A percentile compares a stretch with the other conserved stretches of the same genome.
These are phyloP conservation scores for Dendrocincla fuliginosa DNA, from an alignment of 2,797 vertebrate genomes.

Conservation along the genomic window DNA sequence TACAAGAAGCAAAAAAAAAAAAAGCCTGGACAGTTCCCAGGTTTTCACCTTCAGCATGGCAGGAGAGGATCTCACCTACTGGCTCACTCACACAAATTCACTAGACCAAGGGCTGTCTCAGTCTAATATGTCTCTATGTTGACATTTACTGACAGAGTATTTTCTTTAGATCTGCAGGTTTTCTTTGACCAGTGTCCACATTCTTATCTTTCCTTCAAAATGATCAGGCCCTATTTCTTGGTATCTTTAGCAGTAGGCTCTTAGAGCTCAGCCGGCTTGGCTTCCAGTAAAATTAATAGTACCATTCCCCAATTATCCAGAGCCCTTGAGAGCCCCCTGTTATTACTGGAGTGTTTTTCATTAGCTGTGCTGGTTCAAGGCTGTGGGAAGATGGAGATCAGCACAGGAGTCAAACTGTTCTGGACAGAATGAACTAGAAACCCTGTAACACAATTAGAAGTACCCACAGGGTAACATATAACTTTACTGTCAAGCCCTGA, in stretches of 20 bases:
- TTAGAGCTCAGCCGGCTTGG: neutral
- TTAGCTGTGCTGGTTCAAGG: constrained; percentile 53
- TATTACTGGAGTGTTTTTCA: constrained; percentile 67
- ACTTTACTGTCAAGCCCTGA: constrained; percentile 77
- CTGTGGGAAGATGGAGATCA: constrained; percentile 31
- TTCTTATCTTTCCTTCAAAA: constrained; percentile 30
- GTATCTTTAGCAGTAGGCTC: constrained; percentile 42
- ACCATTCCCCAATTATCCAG: constrained; percentile 49
- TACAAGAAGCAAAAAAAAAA: neutral
- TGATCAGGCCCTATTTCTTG: neutral
- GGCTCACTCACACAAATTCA: neutral
- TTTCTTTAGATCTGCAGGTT: neutral
- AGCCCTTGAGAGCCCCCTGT: constrained; percentile 41
- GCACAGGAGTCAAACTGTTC: constrained; percentile 48
- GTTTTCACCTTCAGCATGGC: neutral
- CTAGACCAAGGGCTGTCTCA: neutral
- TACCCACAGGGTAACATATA: constrained; percentile 76
- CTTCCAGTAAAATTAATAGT: constrained; percentile 59
- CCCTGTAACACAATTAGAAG: constrained; percentile 69
- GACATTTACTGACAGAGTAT: neutral
- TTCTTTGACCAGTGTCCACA: constrained; percentile 8
- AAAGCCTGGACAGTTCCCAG: neutral
- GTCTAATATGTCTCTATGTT: fast-evolving
- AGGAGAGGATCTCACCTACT: neutral
- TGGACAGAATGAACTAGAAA: constrained; percentile 61